Conservation (phyloP, 2,888 invertebrate species). For the Drosophila vallismaia region DNA sequence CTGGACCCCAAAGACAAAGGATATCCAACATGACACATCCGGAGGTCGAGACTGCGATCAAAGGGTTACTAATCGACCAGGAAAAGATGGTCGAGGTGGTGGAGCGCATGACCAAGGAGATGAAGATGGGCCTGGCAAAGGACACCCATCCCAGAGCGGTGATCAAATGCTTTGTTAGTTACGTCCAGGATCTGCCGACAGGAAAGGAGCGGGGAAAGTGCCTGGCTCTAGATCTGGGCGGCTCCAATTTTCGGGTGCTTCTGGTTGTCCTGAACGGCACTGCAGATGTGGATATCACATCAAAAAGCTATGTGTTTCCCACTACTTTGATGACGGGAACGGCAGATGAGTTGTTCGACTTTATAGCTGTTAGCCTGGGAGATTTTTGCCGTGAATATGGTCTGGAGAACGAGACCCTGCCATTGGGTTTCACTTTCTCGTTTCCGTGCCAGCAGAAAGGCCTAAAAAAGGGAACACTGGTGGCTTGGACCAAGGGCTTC, state of each 20-base stretch:
- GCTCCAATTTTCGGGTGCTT: conserved; percentile 97
- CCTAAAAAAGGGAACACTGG: conserved; percentile 91
- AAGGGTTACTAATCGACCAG: conserved; percentile 88
- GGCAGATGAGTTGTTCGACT: conserved; percentile 93
- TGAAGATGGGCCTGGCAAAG: conserved; percentile 90
- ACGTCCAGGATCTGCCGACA: conserved; percentile 96
- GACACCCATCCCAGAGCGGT: conserved; percentile 89
- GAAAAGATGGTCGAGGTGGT: conserved; percentile 90
- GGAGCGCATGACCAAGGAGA: conserved; percentile 88
- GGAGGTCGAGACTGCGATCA: conserved; percentile 20
- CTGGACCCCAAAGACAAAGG: not conserved
- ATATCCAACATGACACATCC: not conserved
- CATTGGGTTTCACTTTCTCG: conserved; percentile 97
- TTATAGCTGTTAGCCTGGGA: conserved; percentile 95
- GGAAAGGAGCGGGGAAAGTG: conserved; percentile 97
- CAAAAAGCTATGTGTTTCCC: conserved; percentile 96
- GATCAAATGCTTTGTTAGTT: conserved; percentile 97
- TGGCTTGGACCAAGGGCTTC: conserved; percentile 98
- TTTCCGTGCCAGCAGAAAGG: conserved; percentile 94
- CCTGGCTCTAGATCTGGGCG: conserved; percentile 97
- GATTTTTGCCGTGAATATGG: conserved; percentile 93
- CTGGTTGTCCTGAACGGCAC: conserved; percentile 90
- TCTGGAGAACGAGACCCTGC: conserved; percentile 87
- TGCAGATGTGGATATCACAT: conserved; percentile 93
- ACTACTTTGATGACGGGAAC: conserved; percentile 94